phyloP scores from a whole-genome alignment of 1,140 invertebrate species.

The Drosophila trapezifrons region DNA sequence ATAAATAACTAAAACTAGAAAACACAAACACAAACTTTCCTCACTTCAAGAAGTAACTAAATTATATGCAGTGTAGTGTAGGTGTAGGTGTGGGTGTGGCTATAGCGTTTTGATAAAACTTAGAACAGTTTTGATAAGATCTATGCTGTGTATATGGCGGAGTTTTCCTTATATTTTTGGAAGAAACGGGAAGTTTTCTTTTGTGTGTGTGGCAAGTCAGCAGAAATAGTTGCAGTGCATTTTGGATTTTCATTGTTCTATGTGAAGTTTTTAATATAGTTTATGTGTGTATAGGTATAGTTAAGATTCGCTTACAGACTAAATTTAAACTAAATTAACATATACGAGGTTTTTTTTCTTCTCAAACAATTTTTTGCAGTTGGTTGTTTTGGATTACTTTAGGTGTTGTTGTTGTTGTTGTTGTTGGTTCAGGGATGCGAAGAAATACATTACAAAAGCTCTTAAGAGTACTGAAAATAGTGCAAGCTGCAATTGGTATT shows the following conservation, averaged over 20 bases:
- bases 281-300: slow-evolving; percentile 57
- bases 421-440: slow-evolving; percentile 15
- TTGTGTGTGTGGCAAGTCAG: slow-evolving; percentile 68
- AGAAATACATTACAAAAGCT: slow-evolving; percentile 60
- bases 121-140: slow-evolving; percentile 75
- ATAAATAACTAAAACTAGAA: slow-evolving; percentile 81
- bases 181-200: slow-evolving; percentile 12
- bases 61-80: slow-evolving; percentile 28
- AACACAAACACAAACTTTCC: slow-evolving; percentile 74
- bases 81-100: slow-evolving; percentile 16
- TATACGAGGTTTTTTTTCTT: slow-evolving; percentile 65
- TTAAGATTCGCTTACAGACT: slow-evolving; percentile 67
- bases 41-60: slow-evolving; percentile 56
- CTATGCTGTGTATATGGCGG: slow-evolving; percentile 43
- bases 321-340: slow-evolving; percentile 75
- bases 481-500: slow-evolving; percentile 39
- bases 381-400: slow-evolving; percentile 33
- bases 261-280: slow-evolving; percentile 55
- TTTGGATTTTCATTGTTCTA: slow-evolving; percentile 64
- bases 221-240: slow-evolving; percentile 70
- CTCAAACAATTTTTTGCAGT: slow-evolving; percentile 45
- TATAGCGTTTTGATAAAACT: slow-evolving; percentile 70
- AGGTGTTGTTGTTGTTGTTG: slow-evolving; percentile 23
- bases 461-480: slow-evolving; percentile 25
- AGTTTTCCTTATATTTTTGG: slow-evolving; percentile 19